These are phyloP conservation scores for Dynastes tityus DNA, from an alignment of 2,888 invertebrate species.

Conservation along the genomic window DNA sequence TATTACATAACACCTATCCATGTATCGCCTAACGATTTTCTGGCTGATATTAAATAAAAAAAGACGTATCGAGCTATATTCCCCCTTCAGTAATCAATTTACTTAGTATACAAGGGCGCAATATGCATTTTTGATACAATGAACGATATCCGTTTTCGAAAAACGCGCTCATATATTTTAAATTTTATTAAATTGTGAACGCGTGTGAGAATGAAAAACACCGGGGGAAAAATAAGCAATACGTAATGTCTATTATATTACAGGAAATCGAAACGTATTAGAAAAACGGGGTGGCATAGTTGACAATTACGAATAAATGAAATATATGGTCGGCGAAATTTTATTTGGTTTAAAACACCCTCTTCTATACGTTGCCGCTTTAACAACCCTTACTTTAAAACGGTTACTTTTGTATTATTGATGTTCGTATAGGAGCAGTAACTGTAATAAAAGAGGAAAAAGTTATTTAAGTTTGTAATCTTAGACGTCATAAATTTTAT, in stretches of 20 bases:
- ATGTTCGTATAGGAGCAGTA: conserved; percentile 3
- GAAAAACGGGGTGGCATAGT: conserved; percentile 24
- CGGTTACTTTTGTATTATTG: conserved; percentile 13
- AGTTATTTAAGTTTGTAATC: conserved; percentile 26
- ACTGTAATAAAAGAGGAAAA: conserved; percentile 17
- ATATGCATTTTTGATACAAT: conserved; percentile 24
- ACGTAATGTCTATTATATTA: neutral
- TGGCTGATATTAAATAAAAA: conserved; percentile 41
- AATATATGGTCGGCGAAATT: conserved; percentile 25
- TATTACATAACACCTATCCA: neutral
- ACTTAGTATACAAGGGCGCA: conserved; percentile 16
- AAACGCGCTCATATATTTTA: conserved; percentile 24
- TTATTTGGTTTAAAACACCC: neutral
- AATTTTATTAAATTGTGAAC: conserved; percentile 38
- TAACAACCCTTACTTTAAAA: conserved; percentile 27
- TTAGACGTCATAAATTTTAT: conserved; percentile 34
- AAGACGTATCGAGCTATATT: neutral
- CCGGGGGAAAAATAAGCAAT: conserved; percentile 26
- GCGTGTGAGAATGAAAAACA: neutral
- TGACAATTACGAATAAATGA: conserved; percentile 36
- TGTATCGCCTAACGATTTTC: conserved; percentile 28
- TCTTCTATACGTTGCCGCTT: neutral
- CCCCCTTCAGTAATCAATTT: conserved; percentile 24
- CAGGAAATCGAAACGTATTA: neutral
- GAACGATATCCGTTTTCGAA: conserved; percentile 23